Conservation (phyloP, 2,797 vertebrate species). For the Gobio occitaniae region DNA sequence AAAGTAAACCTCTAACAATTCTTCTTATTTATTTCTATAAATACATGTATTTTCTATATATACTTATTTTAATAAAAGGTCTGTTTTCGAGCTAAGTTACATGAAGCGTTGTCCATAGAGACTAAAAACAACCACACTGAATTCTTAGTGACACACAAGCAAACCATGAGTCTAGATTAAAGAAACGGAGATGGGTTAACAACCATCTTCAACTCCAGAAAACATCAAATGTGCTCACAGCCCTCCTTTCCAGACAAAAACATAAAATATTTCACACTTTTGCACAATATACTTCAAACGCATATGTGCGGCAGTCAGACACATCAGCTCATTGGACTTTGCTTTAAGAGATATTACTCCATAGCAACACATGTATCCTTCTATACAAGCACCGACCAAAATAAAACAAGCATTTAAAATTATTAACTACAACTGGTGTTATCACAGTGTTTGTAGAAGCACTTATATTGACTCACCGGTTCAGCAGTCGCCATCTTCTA, state of each 20-base stretch:
- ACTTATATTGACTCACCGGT: conserved; percentile 84
- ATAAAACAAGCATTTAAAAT: not conserved
- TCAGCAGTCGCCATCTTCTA: conserved; percentile 96
- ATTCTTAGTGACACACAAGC: conserved; percentile 23
- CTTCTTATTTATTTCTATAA: not conserved
- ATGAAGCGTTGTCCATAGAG: not conserved
- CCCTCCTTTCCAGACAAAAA: not conserved
- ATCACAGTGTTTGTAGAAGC: not conserved
- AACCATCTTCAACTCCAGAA: not conserved
- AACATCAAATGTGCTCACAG: not conserved
- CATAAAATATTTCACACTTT: not conserved
- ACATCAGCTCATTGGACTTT: not conserved
- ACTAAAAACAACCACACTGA: not conserved
- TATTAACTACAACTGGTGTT: not conserved
- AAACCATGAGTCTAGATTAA: not conserved
- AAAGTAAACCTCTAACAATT: not conserved
- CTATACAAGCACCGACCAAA: not conserved
- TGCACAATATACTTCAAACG: not conserved
- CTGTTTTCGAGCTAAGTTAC: not conserved
- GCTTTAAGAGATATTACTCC: not conserved
- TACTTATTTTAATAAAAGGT: not conserved
- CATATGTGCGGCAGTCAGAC: not conserved
- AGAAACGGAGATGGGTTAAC: not conserved
- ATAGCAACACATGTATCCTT: not conserved
- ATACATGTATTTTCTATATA: no score